These are phyloP conservation scores for Callionymus lyra DNA, from an alignment of 2,113 vertebrate species.

Conservation along the genomic window DNA sequence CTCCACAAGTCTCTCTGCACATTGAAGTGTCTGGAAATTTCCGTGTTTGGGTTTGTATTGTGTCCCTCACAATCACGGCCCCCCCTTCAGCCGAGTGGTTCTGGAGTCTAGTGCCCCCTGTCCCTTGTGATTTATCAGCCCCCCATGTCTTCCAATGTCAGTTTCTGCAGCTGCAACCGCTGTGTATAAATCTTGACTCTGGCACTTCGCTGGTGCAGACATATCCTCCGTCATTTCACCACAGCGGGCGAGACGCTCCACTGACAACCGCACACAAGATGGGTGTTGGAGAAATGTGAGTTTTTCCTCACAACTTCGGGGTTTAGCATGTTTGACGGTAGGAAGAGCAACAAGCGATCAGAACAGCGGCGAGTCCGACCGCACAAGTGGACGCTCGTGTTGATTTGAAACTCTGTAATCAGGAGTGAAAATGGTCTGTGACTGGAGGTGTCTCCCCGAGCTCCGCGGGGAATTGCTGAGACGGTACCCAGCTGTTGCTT, in stretches of 20 bases:
- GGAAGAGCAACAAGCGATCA: slow-evolving; percentile 19
- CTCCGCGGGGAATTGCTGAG: slow-evolving; percentile 60
- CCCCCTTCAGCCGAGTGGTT: slow-evolving; percentile 21
- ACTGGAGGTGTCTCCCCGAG: slow-evolving; percentile 55
- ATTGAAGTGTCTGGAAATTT: too few relatives aligned
- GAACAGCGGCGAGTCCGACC: too few relatives aligned
- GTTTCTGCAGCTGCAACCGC: slow-evolving; percentile 63
- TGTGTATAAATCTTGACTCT: slow-evolving; percentile 67
- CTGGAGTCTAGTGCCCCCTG: slow-evolving; percentile 55
- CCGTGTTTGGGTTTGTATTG: not conserved
- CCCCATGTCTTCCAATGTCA: slow-evolving; percentile 59
- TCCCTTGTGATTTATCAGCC: slow-evolving; percentile 67
- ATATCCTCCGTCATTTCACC: slow-evolving; percentile 50
- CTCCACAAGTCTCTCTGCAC: too few relatives aligned
- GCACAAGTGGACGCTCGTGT: slow-evolving; percentile 51
- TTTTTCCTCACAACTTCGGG: slow-evolving; percentile 36
- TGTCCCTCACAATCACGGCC: slow-evolving; percentile 14
- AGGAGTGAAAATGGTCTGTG: slow-evolving; percentile 65
- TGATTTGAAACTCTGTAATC: slow-evolving; percentile 66
- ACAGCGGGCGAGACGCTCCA: slow-evolving; percentile 37
- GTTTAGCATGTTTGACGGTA: slow-evolving; percentile 44
- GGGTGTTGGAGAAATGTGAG: slow-evolving; percentile 29
- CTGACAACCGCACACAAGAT: slow-evolving; percentile 47
- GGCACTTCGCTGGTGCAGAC: slow-evolving; percentile 43
- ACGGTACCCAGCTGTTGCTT: slow-evolving; percentile 71